These are phyloP conservation scores for Acanthurus lineatus DNA, from an alignment of 2,797 vertebrate genomes.

Conservation along the genomic window DNA sequence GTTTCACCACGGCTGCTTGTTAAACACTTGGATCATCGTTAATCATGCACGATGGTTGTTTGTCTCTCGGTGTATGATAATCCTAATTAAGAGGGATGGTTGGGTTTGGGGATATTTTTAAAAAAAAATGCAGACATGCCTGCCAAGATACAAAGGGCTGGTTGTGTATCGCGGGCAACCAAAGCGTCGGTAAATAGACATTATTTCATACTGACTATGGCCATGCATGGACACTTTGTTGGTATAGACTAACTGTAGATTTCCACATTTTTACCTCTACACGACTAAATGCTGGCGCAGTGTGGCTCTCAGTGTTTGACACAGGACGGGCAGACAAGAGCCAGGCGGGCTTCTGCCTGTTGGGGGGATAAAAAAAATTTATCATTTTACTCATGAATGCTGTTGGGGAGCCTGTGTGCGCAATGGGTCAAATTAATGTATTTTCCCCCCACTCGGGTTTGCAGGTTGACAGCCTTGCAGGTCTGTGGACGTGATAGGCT, in stretches of 20 bases:
- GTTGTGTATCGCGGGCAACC: slow-evolving; percentile 25
- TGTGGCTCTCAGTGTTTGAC: neutral
- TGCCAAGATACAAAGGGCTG: slow-evolving; percentile 38
- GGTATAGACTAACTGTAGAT: slow-evolving; percentile 10
- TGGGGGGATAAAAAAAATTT: neutral
- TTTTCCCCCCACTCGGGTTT: neutral
- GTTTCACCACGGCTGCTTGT: slow-evolving; percentile 43
- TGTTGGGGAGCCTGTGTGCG: slow-evolving; percentile 20
- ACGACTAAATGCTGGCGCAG: neutral
- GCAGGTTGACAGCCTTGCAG: slow-evolving; percentile 30
- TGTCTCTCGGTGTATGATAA: neutral
- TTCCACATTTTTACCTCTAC: slow-evolving; percentile 27
- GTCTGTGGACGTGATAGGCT: slow-evolving; percentile 6
- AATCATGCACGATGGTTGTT: neutral
- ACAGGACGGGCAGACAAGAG: neutral
- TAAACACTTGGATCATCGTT: slow-evolving; percentile 8
- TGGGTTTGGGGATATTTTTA: slow-evolving; percentile 29
- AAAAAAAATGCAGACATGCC: slow-evolving; percentile 5
- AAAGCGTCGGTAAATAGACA: neutral
- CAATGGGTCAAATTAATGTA: slow-evolving; percentile 29
- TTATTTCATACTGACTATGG: neutral
- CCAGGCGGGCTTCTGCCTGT: slow-evolving; percentile 15
- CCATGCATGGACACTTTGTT: neutral
- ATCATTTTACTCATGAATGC: slow-evolving; percentile 40
- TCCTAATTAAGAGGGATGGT: neutral